These are phyloP conservation scores for Theocolax elegans DNA, from an alignment of 1,140 invertebrate genomes.

Conservation along the genomic window DNA sequence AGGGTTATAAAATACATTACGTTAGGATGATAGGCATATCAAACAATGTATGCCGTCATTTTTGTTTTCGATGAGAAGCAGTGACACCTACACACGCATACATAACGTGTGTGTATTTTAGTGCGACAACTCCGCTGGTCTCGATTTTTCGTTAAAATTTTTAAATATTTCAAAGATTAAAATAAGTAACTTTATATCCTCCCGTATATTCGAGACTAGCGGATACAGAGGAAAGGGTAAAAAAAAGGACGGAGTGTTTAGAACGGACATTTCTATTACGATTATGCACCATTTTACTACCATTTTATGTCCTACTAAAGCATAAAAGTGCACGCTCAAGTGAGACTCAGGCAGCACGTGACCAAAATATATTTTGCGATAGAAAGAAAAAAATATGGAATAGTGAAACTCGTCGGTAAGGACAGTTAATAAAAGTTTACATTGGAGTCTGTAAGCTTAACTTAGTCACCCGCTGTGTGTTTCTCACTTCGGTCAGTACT, in stretches of 20 bases:
- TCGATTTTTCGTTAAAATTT: slow-evolving; percentile 9
- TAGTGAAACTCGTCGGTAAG: too few relatives aligned
- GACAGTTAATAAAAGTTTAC: too few relatives aligned
- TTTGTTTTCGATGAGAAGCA: slow-evolving; percentile 3
- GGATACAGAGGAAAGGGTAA: neutral
- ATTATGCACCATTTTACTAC: slow-evolving; percentile 13
- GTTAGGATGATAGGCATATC: neutral
- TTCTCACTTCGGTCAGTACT: neutral
- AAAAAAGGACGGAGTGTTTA: slow-evolving; percentile 16
- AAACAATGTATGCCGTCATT: neutral
- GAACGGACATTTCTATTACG: slow-evolving; percentile 10
- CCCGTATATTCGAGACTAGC: neutral
- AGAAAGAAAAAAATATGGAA: neutral
- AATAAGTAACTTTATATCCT: neutral
- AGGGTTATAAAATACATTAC: slow-evolving; percentile 26
- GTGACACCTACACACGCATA: too few relatives aligned
- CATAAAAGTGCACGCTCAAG: slow-evolving; percentile 8
- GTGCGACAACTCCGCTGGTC: slow-evolving; percentile 3
- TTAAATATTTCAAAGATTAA: too few relatives aligned
- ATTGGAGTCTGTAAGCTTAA: too few relatives aligned
- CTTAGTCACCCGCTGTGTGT: slow-evolving; percentile 19
- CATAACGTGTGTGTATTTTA: neutral
- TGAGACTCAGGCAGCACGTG: slow-evolving; percentile 13
- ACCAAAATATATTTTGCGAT: slow-evolving; percentile 12
- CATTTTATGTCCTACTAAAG: slow-evolving; percentile 25